Evolutionary conservation across 2,888 invertebrate species (phyloP), one percentile per base, ranked within the genome.

Genomic region (Cosmopolites sordidus): DNA sequence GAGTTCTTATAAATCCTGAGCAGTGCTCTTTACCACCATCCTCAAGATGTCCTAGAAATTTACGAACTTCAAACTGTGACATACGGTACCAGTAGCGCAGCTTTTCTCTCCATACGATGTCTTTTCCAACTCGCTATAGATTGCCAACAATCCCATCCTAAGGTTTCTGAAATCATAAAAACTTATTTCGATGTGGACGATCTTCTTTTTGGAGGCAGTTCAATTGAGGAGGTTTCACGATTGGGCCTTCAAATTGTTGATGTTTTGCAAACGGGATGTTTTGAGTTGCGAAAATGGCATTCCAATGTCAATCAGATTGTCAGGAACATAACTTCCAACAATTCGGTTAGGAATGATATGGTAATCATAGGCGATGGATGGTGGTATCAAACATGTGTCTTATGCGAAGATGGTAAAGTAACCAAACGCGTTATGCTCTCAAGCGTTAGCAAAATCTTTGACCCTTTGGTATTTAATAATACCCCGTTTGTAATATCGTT

Each of bases 1-100:
- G 16, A 11, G 43, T 48, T 18, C 22, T 39, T n/a, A n/a, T n/a
- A n/a, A n/a, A n/a, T n/a, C n/a, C n/a, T n/a, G n/a, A n/a, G n/a
- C n/a, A n/a, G n/a, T n/a, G n/a, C n/a, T n/a, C n/a, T n/a, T n/a
- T n/a, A n/a, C n/a, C n/a, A n/a, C 8, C 11, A 39, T 3, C 2
- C 14, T 6, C 47, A 38, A 8, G 48, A 48, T 30, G 16, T 41
- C 14, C 14, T 30, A 22, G 18, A 50, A 17, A 37, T 37, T 12
- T 50, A 43, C 29, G 37, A 43, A 22, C 39, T 50, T n/a, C 12
- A 43, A 43, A 50, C 50, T 16, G 44, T 50, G n/a, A 50, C 50
- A 27, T 50, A 50, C 39, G 44, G 50, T 18, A 43, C 43, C 8
- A 43, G 40, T 27, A 29, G 27, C 16, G 43, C 50, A 12, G 33